Evolutionary conservation across 2,888 invertebrate genomes (phyloP).

Genomic region (Cylindroiulus punctatus): DNA sequence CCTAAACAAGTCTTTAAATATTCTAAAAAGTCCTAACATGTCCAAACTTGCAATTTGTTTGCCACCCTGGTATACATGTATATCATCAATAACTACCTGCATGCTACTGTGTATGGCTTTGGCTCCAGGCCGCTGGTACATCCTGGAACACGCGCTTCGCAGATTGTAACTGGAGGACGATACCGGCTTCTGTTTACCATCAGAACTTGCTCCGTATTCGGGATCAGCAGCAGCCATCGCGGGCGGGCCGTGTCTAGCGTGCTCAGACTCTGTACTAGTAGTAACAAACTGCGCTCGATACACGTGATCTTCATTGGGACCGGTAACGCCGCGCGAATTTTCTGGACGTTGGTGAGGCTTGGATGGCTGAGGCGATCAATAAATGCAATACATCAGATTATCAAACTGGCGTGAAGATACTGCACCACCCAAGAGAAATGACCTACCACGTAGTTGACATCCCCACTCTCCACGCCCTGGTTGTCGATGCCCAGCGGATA

Average conservation of each 20-base stretch:
- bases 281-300: constrained; percentile 10
- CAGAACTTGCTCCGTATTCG: neutral
- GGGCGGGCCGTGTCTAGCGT: neutral
- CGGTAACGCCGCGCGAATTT: constrained; percentile 54
- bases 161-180: constrained; percentile 24
- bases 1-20: too few species aligned
- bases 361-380: constrained; percentile 55
- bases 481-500: constrained; percentile 58
- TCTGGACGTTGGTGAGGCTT: constrained; percentile 55
- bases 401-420: neutral
- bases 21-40: too few species aligned
- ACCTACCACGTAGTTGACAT: constrained; percentile 56
- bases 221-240: neutral
- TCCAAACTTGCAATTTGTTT: too few species aligned
- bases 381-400: neutral
- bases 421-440: neutral
- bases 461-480: constrained; percentile 53
- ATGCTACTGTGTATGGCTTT: constrained; percentile 49
- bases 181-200: neutral
- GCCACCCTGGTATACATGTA: too few species aligned
- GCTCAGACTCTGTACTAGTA: constrained; percentile 19
- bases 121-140: constrained; percentile 44
- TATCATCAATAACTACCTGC: constrained; percentile 24
- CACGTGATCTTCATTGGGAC: constrained; percentile 26
- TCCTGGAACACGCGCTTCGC: constrained; percentile 51